Percentiles rank a stretch among this genome's conserved stretches.
These are phyloP conservation scores for Muscicapa adusta DNA, from an alignment of 2,113 vertebrate species.

Conservation along the genomic window DNA sequence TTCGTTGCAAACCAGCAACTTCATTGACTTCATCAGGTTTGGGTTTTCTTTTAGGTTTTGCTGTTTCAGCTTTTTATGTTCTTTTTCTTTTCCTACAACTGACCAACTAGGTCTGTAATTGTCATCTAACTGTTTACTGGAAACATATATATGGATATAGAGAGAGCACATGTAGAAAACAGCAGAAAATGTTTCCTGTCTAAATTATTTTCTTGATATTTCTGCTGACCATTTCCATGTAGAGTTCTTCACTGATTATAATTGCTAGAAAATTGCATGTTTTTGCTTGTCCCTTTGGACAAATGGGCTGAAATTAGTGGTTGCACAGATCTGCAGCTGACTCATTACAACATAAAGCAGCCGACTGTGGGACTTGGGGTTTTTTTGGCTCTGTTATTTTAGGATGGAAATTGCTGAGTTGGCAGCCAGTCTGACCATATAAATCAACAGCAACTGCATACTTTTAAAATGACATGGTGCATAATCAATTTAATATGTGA, in stretches of 20 bases:
- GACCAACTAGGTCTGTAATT: not conserved
- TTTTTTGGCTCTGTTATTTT: slow-evolving; percentile 57
- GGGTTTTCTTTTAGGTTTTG: not conserved
- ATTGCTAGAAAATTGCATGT: slow-evolving; percentile 63
- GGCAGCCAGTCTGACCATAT: slow-evolving; percentile 34
- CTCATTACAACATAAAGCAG: slow-evolving; percentile 49
- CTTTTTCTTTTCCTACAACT: not conserved
- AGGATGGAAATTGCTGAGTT: slow-evolving; percentile 62
- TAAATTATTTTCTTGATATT: slow-evolving; percentile 4
- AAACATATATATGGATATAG: not conserved
- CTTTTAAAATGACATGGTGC: slow-evolving; percentile 61
- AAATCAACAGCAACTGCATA: slow-evolving; percentile 60
- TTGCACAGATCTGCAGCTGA: slow-evolving; percentile 57
- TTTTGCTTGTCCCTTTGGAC: slow-evolving; percentile 56
- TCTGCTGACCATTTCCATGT: slow-evolving; percentile 25
- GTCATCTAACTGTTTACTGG: not conserved
- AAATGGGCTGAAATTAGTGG: slow-evolving; percentile 62
- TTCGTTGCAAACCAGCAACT: not conserved
- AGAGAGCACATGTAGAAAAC: not conserved
- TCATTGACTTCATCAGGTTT: not conserved
- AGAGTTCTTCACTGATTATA: slow-evolving; percentile 52
- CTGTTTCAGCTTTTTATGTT: not conserved
- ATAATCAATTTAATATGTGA: slow-evolving; percentile 64
- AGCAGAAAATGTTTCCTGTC: not conserved
- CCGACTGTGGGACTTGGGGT: not conserved